Evolutionary conservation across 2,113 vertebrate species (phyloP).

Genomic region (Clarias batrachus): DNA sequence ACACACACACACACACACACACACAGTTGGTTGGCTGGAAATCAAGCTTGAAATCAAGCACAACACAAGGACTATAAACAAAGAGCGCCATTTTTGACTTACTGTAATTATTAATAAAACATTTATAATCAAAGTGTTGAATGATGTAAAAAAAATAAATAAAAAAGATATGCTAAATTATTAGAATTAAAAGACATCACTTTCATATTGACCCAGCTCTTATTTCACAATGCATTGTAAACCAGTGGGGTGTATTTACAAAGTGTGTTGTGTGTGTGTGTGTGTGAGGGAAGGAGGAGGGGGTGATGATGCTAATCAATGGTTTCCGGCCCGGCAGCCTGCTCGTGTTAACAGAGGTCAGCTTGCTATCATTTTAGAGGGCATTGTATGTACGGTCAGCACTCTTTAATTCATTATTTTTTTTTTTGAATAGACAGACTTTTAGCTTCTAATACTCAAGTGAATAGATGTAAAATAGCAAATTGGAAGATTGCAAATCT

Average conservation of each 20-base stretch:
- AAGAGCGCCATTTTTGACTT: neutral
- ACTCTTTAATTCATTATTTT: neutral
- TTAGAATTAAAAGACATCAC: no score
- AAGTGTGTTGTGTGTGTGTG: neutral
- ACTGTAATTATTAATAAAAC: neutral
- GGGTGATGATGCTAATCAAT: constrained; percentile 33
- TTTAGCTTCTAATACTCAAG: neutral
- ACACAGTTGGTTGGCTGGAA: neutral
- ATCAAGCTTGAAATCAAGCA: neutral
- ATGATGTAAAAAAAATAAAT: neutral
- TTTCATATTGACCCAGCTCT: neutral
- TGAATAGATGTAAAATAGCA: neutral
- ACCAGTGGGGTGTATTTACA: neutral
- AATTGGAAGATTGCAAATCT: neutral
- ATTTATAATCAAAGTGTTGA: neutral
- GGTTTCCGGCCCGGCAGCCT: neutral
- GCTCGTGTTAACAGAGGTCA: constrained; percentile 59
- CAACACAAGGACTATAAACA: neutral
- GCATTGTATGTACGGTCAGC: neutral
- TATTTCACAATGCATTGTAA: constrained; percentile 11
- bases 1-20: constrained; percentile 7
- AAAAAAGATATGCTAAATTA: neutral
- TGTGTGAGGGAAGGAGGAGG: no score
- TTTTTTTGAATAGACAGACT: neutral
- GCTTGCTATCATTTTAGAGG: neutral